Evolutionary conservation across 2,113 vertebrate species (phyloP).

Genomic region (Callopanchax toddi): DNA sequence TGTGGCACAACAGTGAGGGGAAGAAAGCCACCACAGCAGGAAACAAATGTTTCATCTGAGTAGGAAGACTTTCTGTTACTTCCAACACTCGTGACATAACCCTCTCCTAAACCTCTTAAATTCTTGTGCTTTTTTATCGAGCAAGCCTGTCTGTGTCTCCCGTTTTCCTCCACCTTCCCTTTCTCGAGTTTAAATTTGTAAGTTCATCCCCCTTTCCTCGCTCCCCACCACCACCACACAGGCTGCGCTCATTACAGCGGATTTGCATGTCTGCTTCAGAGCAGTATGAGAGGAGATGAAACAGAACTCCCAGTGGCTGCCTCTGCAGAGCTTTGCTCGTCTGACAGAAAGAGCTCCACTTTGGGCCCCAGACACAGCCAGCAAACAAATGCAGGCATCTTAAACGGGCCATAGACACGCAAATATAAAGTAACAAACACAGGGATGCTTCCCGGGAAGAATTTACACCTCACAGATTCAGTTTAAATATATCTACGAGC

Average conservation of each 20-base stretch:
- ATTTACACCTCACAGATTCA: slow-evolving; percentile 47
- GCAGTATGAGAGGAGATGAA: slow-evolving; percentile 76
- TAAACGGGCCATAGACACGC: slow-evolving; percentile 54
- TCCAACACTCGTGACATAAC: slow-evolving; percentile 47
- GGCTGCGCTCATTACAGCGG: slow-evolving; percentile 75
- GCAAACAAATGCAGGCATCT: slow-evolving; percentile 66
- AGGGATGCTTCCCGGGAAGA: slow-evolving; percentile 40
- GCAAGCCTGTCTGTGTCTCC: slow-evolving; percentile 43
- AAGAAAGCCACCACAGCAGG: slow-evolving; percentile 47
- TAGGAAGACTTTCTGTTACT: slow-evolving; percentile 61
- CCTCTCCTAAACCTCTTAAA: slow-evolving; percentile 46
- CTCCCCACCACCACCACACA: slow-evolving; percentile 44
- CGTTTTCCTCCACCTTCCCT: slow-evolving; percentile 49
- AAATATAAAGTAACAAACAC: slow-evolving; percentile 26
- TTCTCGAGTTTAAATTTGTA: slow-evolving; percentile 69
- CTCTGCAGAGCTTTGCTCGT: slow-evolving; percentile 76
- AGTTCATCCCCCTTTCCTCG: slow-evolving; percentile 37
- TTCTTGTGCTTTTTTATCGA: slow-evolving; percentile 40
- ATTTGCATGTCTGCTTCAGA: slow-evolving; percentile 82
- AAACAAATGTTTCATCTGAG: slow-evolving; percentile 74
- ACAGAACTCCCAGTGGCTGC: slow-evolving; percentile 78
- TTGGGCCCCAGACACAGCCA: slow-evolving; percentile 68
- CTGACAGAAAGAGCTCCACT: slow-evolving; percentile 74
- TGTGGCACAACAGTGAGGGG: slow-evolving; percentile 39
- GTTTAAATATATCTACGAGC: slow-evolving; percentile 62